Percentiles rank a stretch among this genome's conserved stretches.
Conservation (phyloP, 2,113 vertebrate species). For the Xyrauchen texanus region DNA sequence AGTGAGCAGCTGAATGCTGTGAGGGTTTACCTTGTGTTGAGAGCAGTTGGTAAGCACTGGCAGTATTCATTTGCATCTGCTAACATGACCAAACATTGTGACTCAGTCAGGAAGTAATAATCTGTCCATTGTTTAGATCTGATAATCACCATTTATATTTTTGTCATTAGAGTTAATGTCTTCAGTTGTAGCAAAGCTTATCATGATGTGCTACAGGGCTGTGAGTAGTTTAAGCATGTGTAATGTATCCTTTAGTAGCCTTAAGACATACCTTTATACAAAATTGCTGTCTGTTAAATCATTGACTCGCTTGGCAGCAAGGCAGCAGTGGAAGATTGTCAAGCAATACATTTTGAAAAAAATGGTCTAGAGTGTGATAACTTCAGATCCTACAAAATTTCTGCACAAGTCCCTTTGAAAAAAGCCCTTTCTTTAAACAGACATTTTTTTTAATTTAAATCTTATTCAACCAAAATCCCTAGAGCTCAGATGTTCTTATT, state of each 20-base stretch:
- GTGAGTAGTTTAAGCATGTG: neutral
- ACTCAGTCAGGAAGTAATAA: neutral
- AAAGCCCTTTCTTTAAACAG: neutral
- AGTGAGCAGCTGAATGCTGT: conserved; percentile 8
- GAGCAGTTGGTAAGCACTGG: no score
- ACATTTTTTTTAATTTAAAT: neutral
- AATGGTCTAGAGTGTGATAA: no score
- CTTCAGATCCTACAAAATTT: neutral
- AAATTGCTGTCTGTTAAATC: no score
- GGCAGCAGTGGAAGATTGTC: neutral
- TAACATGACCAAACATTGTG: no score
- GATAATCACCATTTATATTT: neutral
- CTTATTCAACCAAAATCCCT: conserved; percentile 10
- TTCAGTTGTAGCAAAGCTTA: neutral
- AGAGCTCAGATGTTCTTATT: neutral
- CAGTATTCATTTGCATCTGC: no score
- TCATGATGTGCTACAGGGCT: neutral
- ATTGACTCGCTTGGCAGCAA: no score
- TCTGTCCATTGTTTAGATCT: neutral
- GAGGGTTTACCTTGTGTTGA: neutral
- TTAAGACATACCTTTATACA: neutral
- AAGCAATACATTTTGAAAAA: neutral
- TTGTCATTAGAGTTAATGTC: neutral
- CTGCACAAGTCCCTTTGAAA: neutral
- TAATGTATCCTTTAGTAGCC: neutral